Evolutionary conservation across 2,797 vertebrate species (phyloP).

Genomic region (Galagoides demidoff): DNA sequence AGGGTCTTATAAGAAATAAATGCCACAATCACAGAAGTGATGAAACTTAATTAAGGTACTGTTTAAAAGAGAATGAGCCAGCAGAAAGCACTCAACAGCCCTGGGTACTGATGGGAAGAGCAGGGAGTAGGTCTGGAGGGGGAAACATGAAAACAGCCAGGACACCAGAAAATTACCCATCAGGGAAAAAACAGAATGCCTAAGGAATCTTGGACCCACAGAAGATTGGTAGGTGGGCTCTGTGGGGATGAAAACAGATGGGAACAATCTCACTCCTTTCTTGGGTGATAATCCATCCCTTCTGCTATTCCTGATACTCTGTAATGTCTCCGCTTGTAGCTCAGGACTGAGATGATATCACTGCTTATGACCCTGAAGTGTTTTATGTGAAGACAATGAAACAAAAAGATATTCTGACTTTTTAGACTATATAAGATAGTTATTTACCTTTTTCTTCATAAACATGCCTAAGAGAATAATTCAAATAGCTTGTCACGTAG

Average conservation of each 20-base stretch:
- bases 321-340: not conserved
- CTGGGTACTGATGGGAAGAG: not conserved
- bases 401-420: not conserved
- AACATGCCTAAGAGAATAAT: not conserved
- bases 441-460: not conserved
- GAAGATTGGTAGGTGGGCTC: no score
- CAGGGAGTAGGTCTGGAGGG: not conserved
- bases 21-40: not conserved
- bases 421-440: not conserved
- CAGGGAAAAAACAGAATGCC: not conserved
- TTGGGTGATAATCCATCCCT: not conserved
- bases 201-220: not conserved
- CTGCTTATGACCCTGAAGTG: not conserved
- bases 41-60: not conserved
- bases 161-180: not conserved
- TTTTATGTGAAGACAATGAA: not conserved
- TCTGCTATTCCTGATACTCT: not conserved
- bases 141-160: not conserved
- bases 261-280: not conserved
- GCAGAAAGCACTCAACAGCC: not conserved
- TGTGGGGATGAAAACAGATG: not conserved
- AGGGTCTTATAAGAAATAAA: not conserved
- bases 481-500: not conserved
- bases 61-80: not conserved
- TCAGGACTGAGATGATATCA: not conserved